Conservation (phyloP, 2,797 vertebrate genomes). For the Rhyacichthys aspro region DNA sequence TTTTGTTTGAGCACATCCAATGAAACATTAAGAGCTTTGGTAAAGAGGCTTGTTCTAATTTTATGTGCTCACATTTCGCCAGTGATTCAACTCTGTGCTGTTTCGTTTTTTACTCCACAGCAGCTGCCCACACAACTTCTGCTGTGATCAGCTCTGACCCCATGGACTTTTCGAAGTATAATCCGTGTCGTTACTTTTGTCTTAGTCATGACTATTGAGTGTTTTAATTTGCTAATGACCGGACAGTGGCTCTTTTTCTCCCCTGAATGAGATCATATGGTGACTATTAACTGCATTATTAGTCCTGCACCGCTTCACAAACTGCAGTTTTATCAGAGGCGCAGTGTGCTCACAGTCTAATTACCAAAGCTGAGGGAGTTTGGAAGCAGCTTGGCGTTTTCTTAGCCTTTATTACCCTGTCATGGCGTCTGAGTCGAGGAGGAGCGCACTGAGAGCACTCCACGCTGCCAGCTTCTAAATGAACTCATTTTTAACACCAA, state of each 20-base stretch:
- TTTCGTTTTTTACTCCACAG: constrained; percentile 23
- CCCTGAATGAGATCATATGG: constrained; percentile 29
- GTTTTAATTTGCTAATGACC: constrained; percentile 14
- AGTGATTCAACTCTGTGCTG: constrained; percentile 23
- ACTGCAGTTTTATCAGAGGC: constrained; percentile 44
- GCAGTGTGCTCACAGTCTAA: constrained; percentile 53
- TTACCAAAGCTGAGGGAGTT: constrained; percentile 55
- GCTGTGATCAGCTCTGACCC: constrained; percentile 11
- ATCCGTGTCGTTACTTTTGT: constrained; percentile 6
- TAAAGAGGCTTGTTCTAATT: background rate
- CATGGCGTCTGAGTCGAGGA: constrained; percentile 42
- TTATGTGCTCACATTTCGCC: constrained; percentile 20
- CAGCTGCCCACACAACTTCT: constrained; percentile 26
- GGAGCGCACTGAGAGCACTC: constrained; percentile 27
- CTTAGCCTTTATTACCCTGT: constrained; percentile 52
- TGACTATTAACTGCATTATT: constrained; percentile 29
- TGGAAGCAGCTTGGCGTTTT: constrained; percentile 35
- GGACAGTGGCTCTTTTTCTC: background rate
- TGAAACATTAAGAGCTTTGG: no score
- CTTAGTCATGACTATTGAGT: constrained; percentile 10
- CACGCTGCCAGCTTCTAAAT: constrained; percentile 39
- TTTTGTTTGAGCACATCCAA: no score
- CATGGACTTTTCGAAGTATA: constrained; percentile 23
- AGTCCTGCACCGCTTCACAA: constrained; percentile 46
- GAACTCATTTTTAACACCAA: constrained; percentile 37